Evolutionary conservation across 1,140 invertebrate species (phyloP), one percentile per base, ranked within the genome.

Genomic region (Caenorhabditis brenneri): DNA sequence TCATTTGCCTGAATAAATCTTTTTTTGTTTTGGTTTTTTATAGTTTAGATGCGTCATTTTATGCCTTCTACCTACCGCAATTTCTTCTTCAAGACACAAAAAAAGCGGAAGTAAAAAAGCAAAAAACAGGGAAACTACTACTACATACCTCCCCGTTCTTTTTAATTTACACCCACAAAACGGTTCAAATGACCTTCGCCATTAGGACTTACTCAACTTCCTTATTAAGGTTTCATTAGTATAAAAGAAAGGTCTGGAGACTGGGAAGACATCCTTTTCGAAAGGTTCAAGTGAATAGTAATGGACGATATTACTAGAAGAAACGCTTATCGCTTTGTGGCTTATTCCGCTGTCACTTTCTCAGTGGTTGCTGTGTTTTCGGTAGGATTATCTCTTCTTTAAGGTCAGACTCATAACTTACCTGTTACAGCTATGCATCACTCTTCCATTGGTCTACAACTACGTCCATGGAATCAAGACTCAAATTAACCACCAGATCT

Each of bases 371-470:
- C 65, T 22, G 65, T 74, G 4, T 74, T 74, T 12, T 42, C 65
- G 36, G 65, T 74, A 46, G 19, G 65, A 19, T 33, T 9, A 2
- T 22, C 9, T 19, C 9, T 16, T 16, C 33, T 60, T 10, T 33
- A 60, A 33, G 15, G 6, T 19, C 15, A 33, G 48, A 33, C n/a
- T n/a, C n/a, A n/a, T n/a, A n/a, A n/a, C n/a, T n/a, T n/a, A n/a
- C n/a, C n/a, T n/a, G n/a, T 74, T 74, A 2, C 65, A 74, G 58
- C 33, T 83, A 27, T 83, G 81, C 69, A 51, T 83, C 31, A 79
- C 81, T n/a, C 69, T 83, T 12, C 81, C 81, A 24, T 2, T 83
- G 81, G 69, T 83, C 2, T 79, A 83, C 81, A 83, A 83, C 29
- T 83, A 83, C 22, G 81, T 83, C 1, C 65, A 83, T 22, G 51